Evolutionary conservation across 2,113 vertebrate genomes (phyloP).

Genomic region (Addax nasomaculatus): DNA sequence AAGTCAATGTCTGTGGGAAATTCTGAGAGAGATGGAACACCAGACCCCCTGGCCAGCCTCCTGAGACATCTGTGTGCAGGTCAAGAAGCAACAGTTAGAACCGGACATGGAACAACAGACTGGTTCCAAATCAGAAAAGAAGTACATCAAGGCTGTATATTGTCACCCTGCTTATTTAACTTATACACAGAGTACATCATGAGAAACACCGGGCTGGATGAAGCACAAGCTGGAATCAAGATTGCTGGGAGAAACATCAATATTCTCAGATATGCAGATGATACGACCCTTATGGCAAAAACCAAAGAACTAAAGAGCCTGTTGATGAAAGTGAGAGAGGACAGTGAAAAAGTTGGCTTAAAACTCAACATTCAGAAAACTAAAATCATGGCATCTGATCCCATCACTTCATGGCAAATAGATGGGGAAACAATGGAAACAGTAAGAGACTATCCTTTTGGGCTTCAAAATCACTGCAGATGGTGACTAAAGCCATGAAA

Average conservation of each 20-base stretch:
- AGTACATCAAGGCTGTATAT: not conserved
- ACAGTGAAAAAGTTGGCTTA: not conserved
- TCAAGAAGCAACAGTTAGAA: not conserved
- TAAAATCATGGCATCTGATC: not conserved
- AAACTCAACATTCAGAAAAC: not conserved
- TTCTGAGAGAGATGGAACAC: not conserved
- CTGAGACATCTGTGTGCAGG: not conserved
- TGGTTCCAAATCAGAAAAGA: not conserved
- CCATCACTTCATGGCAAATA: not conserved
- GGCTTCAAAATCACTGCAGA: not conserved
- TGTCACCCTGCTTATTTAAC: not conserved
- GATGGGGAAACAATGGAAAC: not conserved
- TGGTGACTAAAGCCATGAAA: not conserved
- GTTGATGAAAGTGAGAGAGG: not conserved
- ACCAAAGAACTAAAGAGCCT: not conserved
- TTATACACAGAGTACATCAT: not conserved
- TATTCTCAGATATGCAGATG: not conserved
- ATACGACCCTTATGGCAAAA: not conserved
- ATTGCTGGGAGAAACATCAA: not conserved
- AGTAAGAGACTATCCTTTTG: not conserved
- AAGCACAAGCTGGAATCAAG: not conserved
- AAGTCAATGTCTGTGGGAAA: not conserved
- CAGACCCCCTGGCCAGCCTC: not conserved
- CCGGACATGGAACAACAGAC: not conserved
- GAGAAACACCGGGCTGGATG: not conserved